A percentile compares a stretch with the other conserved stretches of the same genome.
These are phyloP conservation scores for Acanthisitta chloris DNA, from an alignment of 2,113 vertebrate species.

Conservation along the genomic window DNA sequence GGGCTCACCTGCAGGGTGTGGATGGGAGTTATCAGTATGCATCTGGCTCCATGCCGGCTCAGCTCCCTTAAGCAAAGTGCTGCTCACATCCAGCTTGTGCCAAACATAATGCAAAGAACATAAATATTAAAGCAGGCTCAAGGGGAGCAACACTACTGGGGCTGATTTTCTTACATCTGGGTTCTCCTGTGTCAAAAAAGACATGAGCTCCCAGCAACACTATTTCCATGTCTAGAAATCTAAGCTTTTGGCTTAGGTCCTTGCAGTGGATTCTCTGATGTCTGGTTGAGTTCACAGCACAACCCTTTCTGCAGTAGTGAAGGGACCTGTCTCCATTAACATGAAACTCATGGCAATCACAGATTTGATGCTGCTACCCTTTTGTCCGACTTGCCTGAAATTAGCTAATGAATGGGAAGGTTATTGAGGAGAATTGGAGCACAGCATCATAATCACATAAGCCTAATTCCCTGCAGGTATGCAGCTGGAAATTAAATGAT, in stretches of 20 bases:
- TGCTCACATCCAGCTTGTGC: background rate
- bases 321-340: background rate
- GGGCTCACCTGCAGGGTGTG: constrained; percentile 20
- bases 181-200: background rate
- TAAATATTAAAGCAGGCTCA: background rate
- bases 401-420: background rate
- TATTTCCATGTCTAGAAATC: background rate
- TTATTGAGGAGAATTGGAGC: background rate
- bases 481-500: background rate
- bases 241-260: background rate
- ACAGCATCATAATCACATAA: background rate
- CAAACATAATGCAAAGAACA: background rate
- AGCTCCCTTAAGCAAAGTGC: background rate
- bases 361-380: background rate
- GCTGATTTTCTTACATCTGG: background rate
- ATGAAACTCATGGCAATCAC: background rate
- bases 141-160: background rate
- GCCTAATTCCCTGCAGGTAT: background rate
- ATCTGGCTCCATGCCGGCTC: background rate
- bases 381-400: background rate
- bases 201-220: background rate
- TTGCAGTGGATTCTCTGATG: background rate
- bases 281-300: background rate
- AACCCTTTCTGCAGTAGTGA: background rate
- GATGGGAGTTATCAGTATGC: background rate